Conservation (phyloP, 2,888 invertebrate genomes). For the Dendrolimus pini region DNA sequence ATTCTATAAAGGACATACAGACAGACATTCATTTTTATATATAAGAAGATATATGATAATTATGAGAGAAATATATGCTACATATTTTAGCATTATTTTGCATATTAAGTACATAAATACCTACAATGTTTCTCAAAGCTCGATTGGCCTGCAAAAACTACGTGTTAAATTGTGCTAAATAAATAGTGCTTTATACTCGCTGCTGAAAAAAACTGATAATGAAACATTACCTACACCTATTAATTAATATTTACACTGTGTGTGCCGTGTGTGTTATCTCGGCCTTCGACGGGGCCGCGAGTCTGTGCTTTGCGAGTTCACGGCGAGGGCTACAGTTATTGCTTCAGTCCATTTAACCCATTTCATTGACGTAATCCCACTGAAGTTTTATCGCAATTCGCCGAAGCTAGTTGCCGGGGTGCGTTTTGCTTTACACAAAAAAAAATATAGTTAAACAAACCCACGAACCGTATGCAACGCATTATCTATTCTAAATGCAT, state of each 20-base stretch:
- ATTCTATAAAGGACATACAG: too few relatives aligned
- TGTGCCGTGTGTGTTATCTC: constrained; percentile 15
- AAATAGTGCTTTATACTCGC: not conserved
- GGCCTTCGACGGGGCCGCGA: constrained; percentile 48
- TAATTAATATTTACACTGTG: constrained; percentile 27
- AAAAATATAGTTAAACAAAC: not conserved
- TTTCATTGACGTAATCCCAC: constrained; percentile 59
- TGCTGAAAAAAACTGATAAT: constrained; percentile 15
- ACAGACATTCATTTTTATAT: too few relatives aligned
- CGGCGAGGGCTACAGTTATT: constrained; percentile 65
- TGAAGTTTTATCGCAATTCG: constrained; percentile 32
- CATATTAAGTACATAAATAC: too few relatives aligned
- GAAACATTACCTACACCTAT: constrained; percentile 21
- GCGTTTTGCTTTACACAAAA: constrained; percentile 6
- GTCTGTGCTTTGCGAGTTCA: constrained; percentile 45
- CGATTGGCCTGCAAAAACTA: too few relatives aligned
- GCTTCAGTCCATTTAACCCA: constrained; percentile 60
- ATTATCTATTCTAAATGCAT: not conserved
- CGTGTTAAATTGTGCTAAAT: too few relatives aligned
- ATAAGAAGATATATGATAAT: too few relatives aligned
- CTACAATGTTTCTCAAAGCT: too few relatives aligned
- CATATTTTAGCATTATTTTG: too few relatives aligned
- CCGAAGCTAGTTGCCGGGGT: constrained; percentile 19
- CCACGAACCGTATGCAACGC: not conserved
- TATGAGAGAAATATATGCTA: too few relatives aligned